Conservation (phyloP, 92 coral and sea anemone species). For the Palythoa grandis region DNA sequence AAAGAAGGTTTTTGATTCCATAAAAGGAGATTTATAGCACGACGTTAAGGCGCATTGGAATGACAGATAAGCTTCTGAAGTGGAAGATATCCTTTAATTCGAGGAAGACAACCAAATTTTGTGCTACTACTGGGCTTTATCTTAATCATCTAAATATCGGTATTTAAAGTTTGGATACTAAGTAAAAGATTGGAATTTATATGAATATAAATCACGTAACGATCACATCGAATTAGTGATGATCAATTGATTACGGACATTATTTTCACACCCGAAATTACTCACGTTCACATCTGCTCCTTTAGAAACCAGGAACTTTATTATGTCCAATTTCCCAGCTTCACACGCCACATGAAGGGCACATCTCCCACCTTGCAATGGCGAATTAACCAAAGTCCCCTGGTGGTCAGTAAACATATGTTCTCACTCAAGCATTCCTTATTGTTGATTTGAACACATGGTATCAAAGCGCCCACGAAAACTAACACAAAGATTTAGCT, state of each 20-base stretch:
- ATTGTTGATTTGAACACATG: not conserved
- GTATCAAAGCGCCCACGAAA: too few species aligned
- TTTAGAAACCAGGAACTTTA: constrained; percentile 63
- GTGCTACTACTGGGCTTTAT: not conserved
- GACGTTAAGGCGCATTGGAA: constrained; percentile 16
- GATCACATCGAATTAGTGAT: not conserved
- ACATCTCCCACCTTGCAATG: constrained; percentile 74
- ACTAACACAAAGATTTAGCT: too few species aligned
- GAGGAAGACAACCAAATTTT: not conserved
- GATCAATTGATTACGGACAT: not conserved
- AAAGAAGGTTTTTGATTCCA: not conserved
- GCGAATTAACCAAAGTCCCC: constrained; percentile 78
- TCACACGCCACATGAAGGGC: constrained; percentile 85
- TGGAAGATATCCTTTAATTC: not conserved
- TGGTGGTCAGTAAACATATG: constrained; percentile 6
- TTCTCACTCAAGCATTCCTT: not conserved
- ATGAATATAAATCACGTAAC: not conserved
- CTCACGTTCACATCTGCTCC: constrained; percentile 91
- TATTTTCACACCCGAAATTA: constrained; percentile 3
- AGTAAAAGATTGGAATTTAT: too few species aligned
- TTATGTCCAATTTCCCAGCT: constrained; percentile 71
- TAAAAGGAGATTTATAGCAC: constrained; percentile 29
- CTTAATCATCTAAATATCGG: not conserved
- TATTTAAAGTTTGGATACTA: too few species aligned
- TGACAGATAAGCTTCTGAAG: not conserved